Percentiles rank a stretch among this genome's conserved stretches.
phyloP scores from a whole-genome alignment of 2,888 invertebrate species.

The Drosophila silvestris region DNA sequence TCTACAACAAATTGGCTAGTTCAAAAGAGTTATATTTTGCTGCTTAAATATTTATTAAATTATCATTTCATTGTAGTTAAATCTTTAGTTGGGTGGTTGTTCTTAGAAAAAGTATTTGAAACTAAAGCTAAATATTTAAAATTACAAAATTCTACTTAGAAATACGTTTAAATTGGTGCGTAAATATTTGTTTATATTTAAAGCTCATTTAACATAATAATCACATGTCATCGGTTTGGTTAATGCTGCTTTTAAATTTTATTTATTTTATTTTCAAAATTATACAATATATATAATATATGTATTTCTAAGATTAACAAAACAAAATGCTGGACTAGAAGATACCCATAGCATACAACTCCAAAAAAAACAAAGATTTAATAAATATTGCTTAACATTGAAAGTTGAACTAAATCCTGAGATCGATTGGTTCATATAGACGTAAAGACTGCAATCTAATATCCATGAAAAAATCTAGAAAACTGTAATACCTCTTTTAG shows the following conservation, averaged over 20 bases:
- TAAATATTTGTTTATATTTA: neutral
- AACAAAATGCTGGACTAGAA: neutral
- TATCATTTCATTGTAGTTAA: too few species aligned
- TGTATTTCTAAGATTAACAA: neutral
- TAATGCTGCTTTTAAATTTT: neutral
- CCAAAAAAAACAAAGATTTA: neutral
- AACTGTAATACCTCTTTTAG: neutral
- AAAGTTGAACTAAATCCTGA: neutral
- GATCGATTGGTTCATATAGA: too few species aligned
- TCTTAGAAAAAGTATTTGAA: too few species aligned
- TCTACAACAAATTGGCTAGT: neutral
- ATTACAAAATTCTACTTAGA: neutral
- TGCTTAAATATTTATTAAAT: too few species aligned
- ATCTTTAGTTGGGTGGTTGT: too few species aligned
- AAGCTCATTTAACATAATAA: neutral
- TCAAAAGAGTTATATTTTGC: neutral
- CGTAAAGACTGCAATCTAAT: too few species aligned
- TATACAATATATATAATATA: neutral
- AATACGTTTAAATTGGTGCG: neutral
- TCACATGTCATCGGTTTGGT: neutral
- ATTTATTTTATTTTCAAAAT: too few species aligned
- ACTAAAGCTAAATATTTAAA: neutral
- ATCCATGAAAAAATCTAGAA: too few species aligned
- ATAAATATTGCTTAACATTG: neutral
- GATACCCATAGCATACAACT: neutral